Evolutionary conservation across 2,797 vertebrate genomes (phyloP).

Genomic region (Potorous gilbertii): DNA sequence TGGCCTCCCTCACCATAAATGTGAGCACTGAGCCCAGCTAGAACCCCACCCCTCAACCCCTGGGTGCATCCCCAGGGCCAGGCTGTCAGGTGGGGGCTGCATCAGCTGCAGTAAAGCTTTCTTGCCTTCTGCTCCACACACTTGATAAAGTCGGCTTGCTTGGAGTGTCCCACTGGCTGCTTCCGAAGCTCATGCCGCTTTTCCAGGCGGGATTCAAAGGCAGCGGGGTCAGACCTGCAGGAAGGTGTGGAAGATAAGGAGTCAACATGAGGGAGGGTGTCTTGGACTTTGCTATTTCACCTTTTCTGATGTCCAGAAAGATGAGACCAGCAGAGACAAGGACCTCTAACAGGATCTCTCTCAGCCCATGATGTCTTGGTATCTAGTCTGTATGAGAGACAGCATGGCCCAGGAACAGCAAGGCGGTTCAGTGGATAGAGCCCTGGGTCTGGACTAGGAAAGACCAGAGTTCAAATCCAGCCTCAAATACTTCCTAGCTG

Average conservation of each 20-base stretch:
- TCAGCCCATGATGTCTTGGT: background rate
- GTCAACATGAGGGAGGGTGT: background rate
- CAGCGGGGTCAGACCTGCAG: slow-evolving; percentile 89
- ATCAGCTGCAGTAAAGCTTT: background rate
- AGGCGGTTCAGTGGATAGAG: background rate
- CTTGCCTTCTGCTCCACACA: slow-evolving; percentile 92
- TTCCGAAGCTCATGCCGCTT: slow-evolving; percentile 86
- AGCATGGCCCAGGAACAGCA: background rate
- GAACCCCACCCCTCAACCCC: no score
- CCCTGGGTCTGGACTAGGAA: background rate
- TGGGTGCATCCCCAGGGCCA: no score
- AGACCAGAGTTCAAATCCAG: background rate
- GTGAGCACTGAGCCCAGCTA: no score
- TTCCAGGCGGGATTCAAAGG: slow-evolving; percentile 89
- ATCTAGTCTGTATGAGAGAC: background rate
- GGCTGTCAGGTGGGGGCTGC: no score
- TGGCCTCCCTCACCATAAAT: no score
- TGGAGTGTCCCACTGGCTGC: slow-evolving; percentile 90
- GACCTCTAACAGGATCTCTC: background rate
- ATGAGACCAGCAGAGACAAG: no score
- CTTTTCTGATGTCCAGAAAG: no score
- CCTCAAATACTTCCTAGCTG: background rate
- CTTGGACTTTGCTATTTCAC: background rate
- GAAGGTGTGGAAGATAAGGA: background rate
- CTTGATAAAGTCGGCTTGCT: slow-evolving; percentile 91